phyloP scores from a whole-genome alignment of 2,888 invertebrate genomes.

The Phanerotoma sp. region DNA sequence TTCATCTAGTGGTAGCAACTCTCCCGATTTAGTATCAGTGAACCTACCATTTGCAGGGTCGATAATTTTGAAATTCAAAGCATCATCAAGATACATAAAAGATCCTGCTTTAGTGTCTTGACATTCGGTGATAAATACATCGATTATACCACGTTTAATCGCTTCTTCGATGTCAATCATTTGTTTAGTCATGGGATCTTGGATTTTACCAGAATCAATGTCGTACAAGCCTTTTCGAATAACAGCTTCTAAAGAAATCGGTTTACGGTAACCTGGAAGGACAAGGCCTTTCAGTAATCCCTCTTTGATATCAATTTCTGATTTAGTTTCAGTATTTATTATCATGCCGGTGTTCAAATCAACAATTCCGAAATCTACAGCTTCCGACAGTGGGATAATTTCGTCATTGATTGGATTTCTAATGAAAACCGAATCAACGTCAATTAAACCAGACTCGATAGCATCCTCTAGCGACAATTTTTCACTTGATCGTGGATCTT shows the following conservation, averaged over 20 bases:
- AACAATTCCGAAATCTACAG: conserved; percentile 76
- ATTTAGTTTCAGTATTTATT: conserved; percentile 69
- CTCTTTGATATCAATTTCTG: conserved; percentile 68
- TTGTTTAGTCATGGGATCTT: conserved; percentile 72
- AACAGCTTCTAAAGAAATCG: conserved; percentile 78
- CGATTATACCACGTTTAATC: conserved; percentile 76
- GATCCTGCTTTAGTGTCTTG: conserved; percentile 74
- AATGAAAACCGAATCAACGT: conserved; percentile 74
- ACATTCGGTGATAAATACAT: conserved; percentile 78
- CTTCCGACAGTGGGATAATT: conserved; percentile 76
- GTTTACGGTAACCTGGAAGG: conserved; percentile 67
- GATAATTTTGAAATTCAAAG: conserved; percentile 69
- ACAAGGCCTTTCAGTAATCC: conserved; percentile 73
- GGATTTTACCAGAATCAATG: conserved; percentile 69
- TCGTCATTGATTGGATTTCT: conserved; percentile 75
- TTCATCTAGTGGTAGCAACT: conserved; percentile 69
- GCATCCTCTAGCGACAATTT: conserved; percentile 74
- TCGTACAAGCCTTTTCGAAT: conserved; percentile 72
- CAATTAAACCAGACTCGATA: conserved; percentile 73
- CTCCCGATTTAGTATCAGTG: conserved; percentile 71
- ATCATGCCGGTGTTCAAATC: conserved; percentile 74
- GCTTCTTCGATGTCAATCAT: conserved; percentile 74
- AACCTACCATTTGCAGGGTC: conserved; percentile 71
- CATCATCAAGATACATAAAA: conserved; percentile 74
- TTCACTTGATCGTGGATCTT: conserved; percentile 64